phyloP scores from a whole-genome alignment of 1,140 invertebrate species.

The Sogatella furcifera region DNA sequence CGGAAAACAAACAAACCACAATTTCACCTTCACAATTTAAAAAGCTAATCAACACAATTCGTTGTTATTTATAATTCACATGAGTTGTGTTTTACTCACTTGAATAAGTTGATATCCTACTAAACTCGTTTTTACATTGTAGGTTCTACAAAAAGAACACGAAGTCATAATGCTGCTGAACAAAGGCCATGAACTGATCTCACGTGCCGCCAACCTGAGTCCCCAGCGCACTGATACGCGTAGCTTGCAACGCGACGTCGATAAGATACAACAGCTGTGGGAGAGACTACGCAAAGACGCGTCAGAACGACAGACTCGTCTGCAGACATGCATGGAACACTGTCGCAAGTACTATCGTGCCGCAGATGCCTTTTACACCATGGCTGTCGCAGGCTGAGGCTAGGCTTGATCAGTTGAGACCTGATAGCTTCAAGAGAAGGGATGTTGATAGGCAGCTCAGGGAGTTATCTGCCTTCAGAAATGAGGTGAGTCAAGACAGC shows the following conservation, averaged over 20 bases:
- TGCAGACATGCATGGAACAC: conserved; percentile 84
- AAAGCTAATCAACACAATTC: too few species aligned
- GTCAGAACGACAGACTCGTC: conserved; percentile 67
- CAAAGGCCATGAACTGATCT: conserved; percentile 69
- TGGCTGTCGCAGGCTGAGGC: conserved; percentile 83
- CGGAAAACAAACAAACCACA: too few species aligned
- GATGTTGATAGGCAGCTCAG: conserved; percentile 82
- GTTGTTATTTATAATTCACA: too few species aligned
- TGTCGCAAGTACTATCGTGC: conserved; percentile 80
- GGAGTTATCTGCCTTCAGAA: conserved; percentile 80
- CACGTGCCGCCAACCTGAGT: conserved; percentile 37
- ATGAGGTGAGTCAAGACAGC: conserved; percentile 49
- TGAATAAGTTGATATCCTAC: background rate
- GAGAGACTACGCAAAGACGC: conserved; percentile 79
- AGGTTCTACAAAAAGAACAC: conserved; percentile 81
- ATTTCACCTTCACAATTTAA: too few species aligned
- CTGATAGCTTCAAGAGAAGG: conserved; percentile 69
- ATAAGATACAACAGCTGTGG: conserved; percentile 81
- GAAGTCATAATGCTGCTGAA: conserved; percentile 90
- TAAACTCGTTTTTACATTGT: background rate
- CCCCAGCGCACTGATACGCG: conserved; percentile 40
- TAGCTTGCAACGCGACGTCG: conserved; percentile 54
- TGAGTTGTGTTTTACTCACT: too few species aligned
- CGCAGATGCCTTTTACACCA: conserved; percentile 72
- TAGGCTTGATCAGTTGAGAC: conserved; percentile 65